Evolutionary conservation across 2,888 invertebrate species (phyloP).

Genomic region (Neoascia interrupta): DNA sequence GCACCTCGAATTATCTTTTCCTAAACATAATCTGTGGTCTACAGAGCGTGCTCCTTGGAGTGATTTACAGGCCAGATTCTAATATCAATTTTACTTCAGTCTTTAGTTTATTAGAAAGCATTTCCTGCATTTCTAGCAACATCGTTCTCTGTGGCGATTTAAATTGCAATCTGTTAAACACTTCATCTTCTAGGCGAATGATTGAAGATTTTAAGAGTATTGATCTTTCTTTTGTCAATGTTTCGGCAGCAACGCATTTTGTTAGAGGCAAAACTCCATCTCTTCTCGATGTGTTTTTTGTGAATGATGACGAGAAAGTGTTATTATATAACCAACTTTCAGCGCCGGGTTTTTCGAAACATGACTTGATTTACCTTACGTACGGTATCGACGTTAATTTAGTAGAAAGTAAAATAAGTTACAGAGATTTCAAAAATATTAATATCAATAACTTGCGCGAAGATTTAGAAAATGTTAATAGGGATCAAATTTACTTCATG

Average conservation of each 20-base stretch:
- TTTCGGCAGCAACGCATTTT: background rate
- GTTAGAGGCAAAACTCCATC: background rate
- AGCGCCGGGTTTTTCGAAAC: constrained; percentile 4
- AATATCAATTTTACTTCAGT: background rate
- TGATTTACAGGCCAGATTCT: constrained; percentile 10
- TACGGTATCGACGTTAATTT: background rate
- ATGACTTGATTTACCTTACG: background rate
- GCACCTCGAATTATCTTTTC: background rate
- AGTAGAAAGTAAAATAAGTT: background rate
- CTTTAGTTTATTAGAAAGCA: background rate
- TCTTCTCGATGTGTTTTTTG: constrained; percentile 16
- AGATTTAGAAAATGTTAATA: background rate
- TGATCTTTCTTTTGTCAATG: background rate
- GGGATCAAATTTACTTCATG: background rate
- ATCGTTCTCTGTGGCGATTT: background rate
- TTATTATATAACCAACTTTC: background rate
- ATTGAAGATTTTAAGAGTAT: background rate
- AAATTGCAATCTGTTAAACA: background rate
- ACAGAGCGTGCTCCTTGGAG: constrained; percentile 2
- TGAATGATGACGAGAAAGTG: background rate
- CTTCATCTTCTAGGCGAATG: background rate
- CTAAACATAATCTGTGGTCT: background rate
- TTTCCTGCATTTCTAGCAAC: background rate
- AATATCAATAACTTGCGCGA: no score
- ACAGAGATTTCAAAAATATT: constrained; percentile 19